Evolutionary conservation across 2,113 vertebrate genomes (phyloP), one percentile per base, ranked within the genome.

Genomic region (Anhinga rufa): DNA sequence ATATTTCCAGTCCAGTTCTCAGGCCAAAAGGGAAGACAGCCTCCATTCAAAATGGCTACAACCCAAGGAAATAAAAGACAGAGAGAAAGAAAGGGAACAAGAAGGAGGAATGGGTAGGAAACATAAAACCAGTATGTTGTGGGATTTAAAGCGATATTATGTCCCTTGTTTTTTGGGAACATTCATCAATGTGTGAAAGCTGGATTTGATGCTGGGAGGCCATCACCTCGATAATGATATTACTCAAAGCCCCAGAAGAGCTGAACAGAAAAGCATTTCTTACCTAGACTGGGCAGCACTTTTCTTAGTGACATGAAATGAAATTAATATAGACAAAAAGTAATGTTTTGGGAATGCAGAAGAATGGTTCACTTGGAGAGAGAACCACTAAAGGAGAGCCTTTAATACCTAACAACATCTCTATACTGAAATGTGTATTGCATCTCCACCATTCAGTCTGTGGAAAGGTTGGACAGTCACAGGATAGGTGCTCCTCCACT

Each of bases 11-110:
- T 65, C 71, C 83, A 72, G 66, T 85, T 94, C 74, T 85, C 31
- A 54, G 46, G 91, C 84, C 93, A 97, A 97, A 92, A 82, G 65
- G 72, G 46, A 95, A 96, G 64, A 65, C 93, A 88, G 84, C 64
- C 25, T 82, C 36, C 52, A 86, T 97, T 97, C 94, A 95, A 97
- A 93, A 97, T 96, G 93, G 90, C 95, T 94, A 77, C 62, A 94
- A 78, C 34, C 84, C 91, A 96, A 89, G 57, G 90, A 94, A 96
- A 94, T 78, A 72, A 93, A 49, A 97, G 62, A 94, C 69, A 75
- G 54, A 97, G 62, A 94, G 69, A 75, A 77, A 92, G 82, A 91
- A 85, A 87, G 12, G 5, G 82, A 96, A 77, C 36, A 65, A 94
- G 90, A 20, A 88, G 38, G 22, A 82, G 20, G 19, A 95, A 88